Evolutionary conservation across 1,140 invertebrate genomes (phyloP).

Genomic region (Rhyacophila brunnea): DNA sequence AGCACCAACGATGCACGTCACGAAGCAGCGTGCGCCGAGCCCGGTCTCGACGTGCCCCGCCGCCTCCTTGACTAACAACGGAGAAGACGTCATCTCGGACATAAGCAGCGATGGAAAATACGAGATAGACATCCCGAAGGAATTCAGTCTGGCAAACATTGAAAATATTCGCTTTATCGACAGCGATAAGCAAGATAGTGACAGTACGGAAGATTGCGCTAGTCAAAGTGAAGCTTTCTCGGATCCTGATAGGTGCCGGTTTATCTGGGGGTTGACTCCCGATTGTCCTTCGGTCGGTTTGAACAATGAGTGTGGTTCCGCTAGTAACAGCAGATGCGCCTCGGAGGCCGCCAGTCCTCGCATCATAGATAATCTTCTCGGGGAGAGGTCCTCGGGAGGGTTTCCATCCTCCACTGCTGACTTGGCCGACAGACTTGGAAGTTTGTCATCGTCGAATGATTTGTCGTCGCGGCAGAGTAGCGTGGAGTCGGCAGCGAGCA

Average conservation of each 20-base stretch:
- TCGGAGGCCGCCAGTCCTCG: constrained; percentile 34
- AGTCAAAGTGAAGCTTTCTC: constrained; percentile 23
- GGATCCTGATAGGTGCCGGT: constrained; percentile 30
- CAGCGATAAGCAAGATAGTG: constrained; percentile 29
- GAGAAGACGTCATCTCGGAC: constrained; percentile 27
- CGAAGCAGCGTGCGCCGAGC: background rate
- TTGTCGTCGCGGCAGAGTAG: constrained; percentile 48
- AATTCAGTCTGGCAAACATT: constrained; percentile 36
- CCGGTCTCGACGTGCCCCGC: background rate
- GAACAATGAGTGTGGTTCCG: constrained; percentile 35
- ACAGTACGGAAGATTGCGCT: constrained; percentile 9
- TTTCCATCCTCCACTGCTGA: constrained; percentile 37
- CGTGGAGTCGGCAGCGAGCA: constrained; percentile 40
- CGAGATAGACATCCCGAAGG: constrained; percentile 38
- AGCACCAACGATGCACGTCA: too few species aligned
- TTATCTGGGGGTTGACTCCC: constrained; percentile 9
- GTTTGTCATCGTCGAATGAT: constrained; percentile 36
- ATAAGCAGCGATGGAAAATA: constrained; percentile 34
- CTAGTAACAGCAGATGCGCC: constrained; percentile 38
- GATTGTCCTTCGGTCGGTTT: constrained; percentile 5
- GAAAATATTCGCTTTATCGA: constrained; percentile 35
- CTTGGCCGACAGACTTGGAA: constrained; percentile 49
- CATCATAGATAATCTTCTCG: constrained; percentile 49
- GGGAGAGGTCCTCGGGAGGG: constrained; percentile 38
- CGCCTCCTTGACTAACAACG: background rate